Base-by-base conservation (phyloP, 2,797 vertebrate species). In the Pangasius sanitwongsei region DNA sequence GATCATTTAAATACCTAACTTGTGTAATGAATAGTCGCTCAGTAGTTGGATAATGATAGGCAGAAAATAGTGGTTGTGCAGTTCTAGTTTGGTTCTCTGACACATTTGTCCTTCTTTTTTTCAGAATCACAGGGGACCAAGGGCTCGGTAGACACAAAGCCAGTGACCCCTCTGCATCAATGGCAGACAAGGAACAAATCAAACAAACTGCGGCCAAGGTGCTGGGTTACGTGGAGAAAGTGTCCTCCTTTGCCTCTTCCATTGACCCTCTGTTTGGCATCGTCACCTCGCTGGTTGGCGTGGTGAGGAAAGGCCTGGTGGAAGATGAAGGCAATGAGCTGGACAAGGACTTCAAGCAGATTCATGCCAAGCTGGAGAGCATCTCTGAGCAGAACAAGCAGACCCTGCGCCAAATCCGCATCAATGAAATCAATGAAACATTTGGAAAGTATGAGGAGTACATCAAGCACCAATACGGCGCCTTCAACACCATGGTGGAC, bases 181-280 rank as follows among this genome's bases (percentile, higher is more conserved):
- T 97, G 96, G 96, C 95, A 44, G 92, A 96, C 4, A 90, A 92
- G 31, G 89, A 65, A 81, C 84, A 95, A 82, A 93, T 96, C 75
- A 96, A 93, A 91, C 92, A 93, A 92, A 95, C 94, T 0, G 94
- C 92, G 3, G 93, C 6, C 63, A 95, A 92, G 90, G 94, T 95
- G 83, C 87, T 97, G 90, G 78, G 81, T 85, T 96, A 93, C 0
- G 93, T 97, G 87, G 96, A 96, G 93, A 96, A 96, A 84, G 92
- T 96, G 59, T 93, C 95, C 37, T 95, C 94, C 6, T 96, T 96
- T 3, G 96, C 96, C 87, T 93, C 96, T 41, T 96, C 96, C 86
- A 95, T 97, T 5, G 92, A 97, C 89, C 96, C 96, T 28, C 92
- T 97, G 65, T 97, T 97, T 44, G 96, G 96, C 83, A 92, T 97